A percentile compares a stretch with the other conserved stretches of the same genome.
Conservation (phyloP, 2,797 vertebrate genomes). For the Crypturellus tataupa region DNA sequence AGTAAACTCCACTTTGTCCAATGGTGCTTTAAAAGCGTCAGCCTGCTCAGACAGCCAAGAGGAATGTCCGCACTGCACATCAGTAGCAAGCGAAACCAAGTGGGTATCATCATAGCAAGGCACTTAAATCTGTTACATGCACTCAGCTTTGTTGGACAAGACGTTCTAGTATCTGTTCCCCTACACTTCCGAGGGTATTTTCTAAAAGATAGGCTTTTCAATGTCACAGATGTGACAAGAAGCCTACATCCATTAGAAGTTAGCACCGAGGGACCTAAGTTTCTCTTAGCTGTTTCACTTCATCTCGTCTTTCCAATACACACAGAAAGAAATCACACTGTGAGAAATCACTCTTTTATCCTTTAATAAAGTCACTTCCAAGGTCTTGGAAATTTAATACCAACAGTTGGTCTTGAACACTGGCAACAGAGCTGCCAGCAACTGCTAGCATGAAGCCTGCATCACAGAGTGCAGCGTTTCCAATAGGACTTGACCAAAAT, state of each 20-base stretch:
- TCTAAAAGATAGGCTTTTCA: neutral
- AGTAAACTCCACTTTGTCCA: neutral
- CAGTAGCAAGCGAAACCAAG: constrained; percentile 77
- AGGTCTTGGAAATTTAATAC: neutral
- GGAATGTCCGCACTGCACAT: constrained; percentile 66
- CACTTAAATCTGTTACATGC: neutral
- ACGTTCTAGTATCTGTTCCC: neutral
- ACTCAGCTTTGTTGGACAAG: neutral
- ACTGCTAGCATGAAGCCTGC: neutral
- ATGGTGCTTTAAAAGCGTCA: neutral
- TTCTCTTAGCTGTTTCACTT: neutral
- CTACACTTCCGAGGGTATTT: neutral
- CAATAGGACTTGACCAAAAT: neutral
- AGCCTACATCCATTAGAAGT: neutral
- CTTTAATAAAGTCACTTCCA: neutral
- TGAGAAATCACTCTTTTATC: neutral
- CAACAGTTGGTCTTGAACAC: neutral
- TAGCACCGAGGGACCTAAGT: neutral
- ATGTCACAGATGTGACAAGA: neutral
- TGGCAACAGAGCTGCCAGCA: too few relatives aligned
- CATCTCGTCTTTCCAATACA: neutral
- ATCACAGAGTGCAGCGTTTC: neutral
- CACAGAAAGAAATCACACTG: neutral
- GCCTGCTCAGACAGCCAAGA: constrained; percentile 80
- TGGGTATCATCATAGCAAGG: constrained; percentile 72